phyloP scores from a whole-genome alignment of 2,797 vertebrate species.

The Trichosurus vulpecula region DNA sequence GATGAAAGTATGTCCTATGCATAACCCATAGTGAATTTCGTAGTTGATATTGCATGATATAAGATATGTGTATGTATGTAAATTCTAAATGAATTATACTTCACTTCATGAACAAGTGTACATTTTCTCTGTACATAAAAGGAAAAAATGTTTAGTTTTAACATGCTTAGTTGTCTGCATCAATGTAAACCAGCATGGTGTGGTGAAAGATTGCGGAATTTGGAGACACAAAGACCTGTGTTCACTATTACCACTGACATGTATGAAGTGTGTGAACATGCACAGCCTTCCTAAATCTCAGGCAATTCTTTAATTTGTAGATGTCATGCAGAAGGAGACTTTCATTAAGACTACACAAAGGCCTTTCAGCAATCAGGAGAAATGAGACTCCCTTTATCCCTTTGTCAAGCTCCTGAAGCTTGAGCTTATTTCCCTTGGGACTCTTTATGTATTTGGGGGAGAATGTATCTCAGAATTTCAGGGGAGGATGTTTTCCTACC shows the following conservation, averaged over 20 bases:
- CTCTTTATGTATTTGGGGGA: background rate
- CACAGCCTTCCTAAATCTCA: background rate
- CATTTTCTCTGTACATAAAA: background rate
- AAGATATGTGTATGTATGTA: background rate
- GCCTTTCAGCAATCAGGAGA: background rate
- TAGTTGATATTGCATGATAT: background rate
- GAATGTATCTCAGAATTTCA: background rate
- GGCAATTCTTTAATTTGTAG: background rate
- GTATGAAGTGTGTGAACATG: background rate
- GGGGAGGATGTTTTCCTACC: background rate
- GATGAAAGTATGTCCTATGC: conserved; percentile 31
- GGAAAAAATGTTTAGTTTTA: background rate
- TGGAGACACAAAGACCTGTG: background rate
- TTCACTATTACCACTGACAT: background rate
- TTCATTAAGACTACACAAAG: background rate
- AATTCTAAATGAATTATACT: background rate
- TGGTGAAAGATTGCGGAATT: background rate
- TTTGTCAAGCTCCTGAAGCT: background rate
- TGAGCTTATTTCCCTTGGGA: background rate
- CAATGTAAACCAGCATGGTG: background rate
- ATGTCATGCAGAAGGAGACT: background rate
- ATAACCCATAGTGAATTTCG: background rate
- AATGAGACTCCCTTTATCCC: background rate
- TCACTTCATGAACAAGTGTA: background rate
- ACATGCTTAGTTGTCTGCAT: background rate